phyloP scores from a whole-genome alignment of 2,113 vertebrate genomes.

The Micromys minutus region DNA sequence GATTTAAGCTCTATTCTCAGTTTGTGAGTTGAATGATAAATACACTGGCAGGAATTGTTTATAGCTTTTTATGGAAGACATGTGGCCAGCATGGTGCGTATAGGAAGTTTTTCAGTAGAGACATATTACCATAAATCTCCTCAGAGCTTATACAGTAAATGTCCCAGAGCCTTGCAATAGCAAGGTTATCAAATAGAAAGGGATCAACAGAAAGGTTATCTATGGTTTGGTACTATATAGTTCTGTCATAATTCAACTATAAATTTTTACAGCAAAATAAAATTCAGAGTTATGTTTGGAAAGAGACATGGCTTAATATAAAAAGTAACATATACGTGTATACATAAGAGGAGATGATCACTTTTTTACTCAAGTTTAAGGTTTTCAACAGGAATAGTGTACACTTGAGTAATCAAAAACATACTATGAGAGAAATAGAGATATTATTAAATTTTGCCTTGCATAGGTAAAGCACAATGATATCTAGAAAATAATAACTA shows the following conservation, averaged over 20 bases:
- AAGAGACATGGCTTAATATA: not conserved
- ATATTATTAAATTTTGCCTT: not conserved
- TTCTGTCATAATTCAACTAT: conserved; percentile 16
- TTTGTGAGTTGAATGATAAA: not conserved
- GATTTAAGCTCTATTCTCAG: conserved; percentile 18
- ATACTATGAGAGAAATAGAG: not conserved
- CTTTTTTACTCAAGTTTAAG: not conserved
- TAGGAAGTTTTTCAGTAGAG: conserved; percentile 4
- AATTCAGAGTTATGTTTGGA: not conserved
- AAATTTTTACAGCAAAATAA: not conserved
- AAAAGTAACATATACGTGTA: not conserved
- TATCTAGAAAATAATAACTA: not conserved
- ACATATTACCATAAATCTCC: not conserved
- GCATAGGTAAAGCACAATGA: not conserved
- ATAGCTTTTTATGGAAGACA: not conserved
- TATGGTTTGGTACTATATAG: not conserved
- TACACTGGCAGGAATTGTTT: not conserved
- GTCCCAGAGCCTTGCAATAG: not conserved
- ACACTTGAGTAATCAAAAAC: not conserved
- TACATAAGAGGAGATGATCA: not conserved
- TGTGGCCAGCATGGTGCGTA: not conserved
- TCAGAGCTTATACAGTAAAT: conserved; percentile 19
- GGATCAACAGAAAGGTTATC: not conserved
- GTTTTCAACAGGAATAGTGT: rapidly evolving
- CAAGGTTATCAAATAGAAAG: too few relatives aligned